Conservation (phyloP, 2,113 vertebrate species). For the Aspiorhynchus laticeps region DNA sequence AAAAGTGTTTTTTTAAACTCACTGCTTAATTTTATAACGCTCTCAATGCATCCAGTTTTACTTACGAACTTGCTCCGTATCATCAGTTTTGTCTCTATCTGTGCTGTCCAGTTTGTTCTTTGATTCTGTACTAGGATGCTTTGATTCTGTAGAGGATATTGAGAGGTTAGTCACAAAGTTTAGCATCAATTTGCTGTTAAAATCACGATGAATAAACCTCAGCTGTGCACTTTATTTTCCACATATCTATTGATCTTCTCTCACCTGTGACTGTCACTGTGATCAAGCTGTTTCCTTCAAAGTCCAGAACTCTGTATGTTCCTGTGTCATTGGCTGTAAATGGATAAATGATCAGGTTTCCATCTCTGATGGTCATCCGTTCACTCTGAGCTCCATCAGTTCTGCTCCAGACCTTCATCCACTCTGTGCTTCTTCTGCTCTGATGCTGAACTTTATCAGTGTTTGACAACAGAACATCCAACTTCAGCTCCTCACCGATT, state of each 20-base stretch:
- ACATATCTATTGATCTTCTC: not conserved
- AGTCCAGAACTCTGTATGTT: not conserved
- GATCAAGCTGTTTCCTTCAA: not conserved
- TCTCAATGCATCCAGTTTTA: no score
- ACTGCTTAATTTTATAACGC: no score
- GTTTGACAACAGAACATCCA: no score
- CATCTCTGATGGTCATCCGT: not conserved
- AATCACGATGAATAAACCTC: not conserved
- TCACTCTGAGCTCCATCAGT: not conserved
- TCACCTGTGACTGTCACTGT: not conserved
- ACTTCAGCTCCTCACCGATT: no score
- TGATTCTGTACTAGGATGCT: no score
- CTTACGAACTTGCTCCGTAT: no score
- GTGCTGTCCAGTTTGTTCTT: no score
- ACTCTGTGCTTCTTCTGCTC: no score
- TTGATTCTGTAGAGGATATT: not conserved
- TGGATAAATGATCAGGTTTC: not conserved
- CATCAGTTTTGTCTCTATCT: no score
- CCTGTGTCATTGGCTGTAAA: not conserved
- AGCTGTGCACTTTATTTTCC: no score
- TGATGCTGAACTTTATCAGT: no score
- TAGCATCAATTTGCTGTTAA: not conserved
- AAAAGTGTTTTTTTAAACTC: no score
- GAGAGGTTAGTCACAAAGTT: not conserved
- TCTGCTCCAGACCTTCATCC: not conserved